Conservation (phyloP, 2,113 vertebrate genomes). For the Coptodon rendalli region DNA sequence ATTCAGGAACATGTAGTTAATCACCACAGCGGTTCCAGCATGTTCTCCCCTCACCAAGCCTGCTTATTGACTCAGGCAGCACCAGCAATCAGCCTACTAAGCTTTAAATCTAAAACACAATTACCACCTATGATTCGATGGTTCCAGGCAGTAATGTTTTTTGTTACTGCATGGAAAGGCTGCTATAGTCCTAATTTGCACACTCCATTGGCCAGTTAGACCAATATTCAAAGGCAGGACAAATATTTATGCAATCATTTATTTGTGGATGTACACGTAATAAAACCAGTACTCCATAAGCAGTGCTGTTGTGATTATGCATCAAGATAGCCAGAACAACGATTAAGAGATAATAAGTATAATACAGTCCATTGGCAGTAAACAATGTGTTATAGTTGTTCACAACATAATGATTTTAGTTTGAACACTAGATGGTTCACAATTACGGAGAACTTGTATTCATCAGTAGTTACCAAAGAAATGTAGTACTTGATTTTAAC, state of each 20-base stretch:
- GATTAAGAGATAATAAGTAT: neutral
- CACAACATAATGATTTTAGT: neutral
- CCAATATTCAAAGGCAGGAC: neutral
- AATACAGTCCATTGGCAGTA: neutral
- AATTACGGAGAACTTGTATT: neutral
- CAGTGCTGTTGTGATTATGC: neutral
- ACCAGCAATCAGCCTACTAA: slow-evolving; percentile 33
- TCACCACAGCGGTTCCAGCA: neutral
- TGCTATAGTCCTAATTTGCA: slow-evolving; percentile 6
- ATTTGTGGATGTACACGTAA: neutral
- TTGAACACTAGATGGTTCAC: neutral
- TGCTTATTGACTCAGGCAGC: slow-evolving; percentile 32
- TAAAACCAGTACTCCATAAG: neutral
- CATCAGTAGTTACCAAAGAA: neutral
- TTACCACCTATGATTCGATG: slow-evolving; percentile 45
- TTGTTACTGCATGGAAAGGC: neutral
- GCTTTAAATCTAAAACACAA: slow-evolving; percentile 61
- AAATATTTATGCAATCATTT: neutral
- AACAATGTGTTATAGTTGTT: neutral
- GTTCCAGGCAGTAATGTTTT: slow-evolving; percentile 32
- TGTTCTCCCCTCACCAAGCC: slow-evolving; percentile 1
- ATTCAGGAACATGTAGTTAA: slow-evolving; percentile 50
- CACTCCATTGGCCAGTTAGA: neutral
- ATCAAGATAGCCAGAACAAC: neutral
- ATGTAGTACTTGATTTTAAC: neutral